phyloP scores from a whole-genome alignment of 2,113 vertebrate species.

The Dipodomys spectabilis region DNA sequence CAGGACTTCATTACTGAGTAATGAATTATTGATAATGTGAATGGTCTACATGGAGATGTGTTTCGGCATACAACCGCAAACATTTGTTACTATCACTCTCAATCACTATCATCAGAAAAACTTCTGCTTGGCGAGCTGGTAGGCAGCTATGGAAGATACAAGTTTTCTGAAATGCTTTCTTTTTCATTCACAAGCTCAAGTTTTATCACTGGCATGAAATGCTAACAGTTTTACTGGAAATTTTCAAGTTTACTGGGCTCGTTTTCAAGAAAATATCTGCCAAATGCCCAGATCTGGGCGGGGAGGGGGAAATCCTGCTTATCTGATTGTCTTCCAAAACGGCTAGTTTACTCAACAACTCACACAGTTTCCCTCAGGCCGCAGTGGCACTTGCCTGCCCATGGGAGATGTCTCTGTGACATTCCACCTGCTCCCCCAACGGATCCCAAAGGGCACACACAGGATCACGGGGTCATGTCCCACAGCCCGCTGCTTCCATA shows the following conservation, averaged over 20 bases:
- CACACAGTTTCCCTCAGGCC: neutral
- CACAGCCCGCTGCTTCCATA: no score
- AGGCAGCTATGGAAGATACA: neutral
- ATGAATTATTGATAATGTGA: neutral
- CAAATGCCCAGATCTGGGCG: neutral
- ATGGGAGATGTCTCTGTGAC: neutral
- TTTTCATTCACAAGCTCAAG: neutral
- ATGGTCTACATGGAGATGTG: neutral
- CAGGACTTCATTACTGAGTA: neutral
- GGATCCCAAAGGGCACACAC: neutral
- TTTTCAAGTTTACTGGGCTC: neutral
- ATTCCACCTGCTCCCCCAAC: neutral
- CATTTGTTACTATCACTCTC: neutral
- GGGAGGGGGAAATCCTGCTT: neutral
- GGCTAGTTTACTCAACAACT: neutral
- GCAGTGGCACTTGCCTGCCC: fast-evolving
- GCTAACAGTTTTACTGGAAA: neutral
- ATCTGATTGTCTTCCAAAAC: neutral
- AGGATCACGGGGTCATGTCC: neutral
- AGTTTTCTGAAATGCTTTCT: neutral
- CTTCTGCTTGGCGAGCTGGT: neutral
- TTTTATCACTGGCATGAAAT: neutral
- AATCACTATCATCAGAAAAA: neutral
- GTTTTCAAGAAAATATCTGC: constrained; percentile 20
- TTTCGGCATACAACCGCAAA: neutral